Conservation (phyloP, 2,888 invertebrate species). For the Macaria liturata region DNA sequence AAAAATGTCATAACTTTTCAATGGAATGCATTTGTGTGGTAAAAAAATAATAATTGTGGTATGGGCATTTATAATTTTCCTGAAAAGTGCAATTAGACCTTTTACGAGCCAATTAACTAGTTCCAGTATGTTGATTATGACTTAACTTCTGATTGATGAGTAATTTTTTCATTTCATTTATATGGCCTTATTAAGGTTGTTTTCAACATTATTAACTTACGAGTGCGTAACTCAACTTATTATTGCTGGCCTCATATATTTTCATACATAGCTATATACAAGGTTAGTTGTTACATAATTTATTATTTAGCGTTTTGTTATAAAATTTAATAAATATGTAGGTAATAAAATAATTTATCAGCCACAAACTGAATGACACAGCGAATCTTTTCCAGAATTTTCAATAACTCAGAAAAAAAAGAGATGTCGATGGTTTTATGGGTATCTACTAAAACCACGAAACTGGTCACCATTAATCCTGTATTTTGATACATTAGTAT, state of each 20-base stretch:
- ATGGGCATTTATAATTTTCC: conserved; percentile 8
- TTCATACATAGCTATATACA: neutral
- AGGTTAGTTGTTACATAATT: no score
- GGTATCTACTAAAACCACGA: no score
- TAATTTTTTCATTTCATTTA: conserved; percentile 15
- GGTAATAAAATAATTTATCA: no score
- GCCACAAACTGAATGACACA: no score
- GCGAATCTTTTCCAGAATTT: no score
- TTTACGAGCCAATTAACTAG: conserved; percentile 12
- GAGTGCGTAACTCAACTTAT: conserved; percentile 6
- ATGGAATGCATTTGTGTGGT: conserved; percentile 11
- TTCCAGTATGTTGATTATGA: conserved; percentile 15
- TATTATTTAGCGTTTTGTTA: no score
- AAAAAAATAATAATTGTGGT: neutral
- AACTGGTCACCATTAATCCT: no score
- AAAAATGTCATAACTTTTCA: neutral
- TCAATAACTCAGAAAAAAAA: no score
- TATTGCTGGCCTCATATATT: conserved; percentile 19
- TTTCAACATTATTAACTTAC: conserved; percentile 8
- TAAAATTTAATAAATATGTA: no score
- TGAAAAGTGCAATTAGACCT: conserved; percentile 3
- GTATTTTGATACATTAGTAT: no score
- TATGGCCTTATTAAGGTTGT: conserved; percentile 15
- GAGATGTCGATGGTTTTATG: no score
- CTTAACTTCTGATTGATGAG: conserved; percentile 7